These are phyloP conservation scores for Tethya wilhelma DNA, from an alignment of 37 sponge, comb jelly and placozoan species.

Conservation along the genomic window DNA sequence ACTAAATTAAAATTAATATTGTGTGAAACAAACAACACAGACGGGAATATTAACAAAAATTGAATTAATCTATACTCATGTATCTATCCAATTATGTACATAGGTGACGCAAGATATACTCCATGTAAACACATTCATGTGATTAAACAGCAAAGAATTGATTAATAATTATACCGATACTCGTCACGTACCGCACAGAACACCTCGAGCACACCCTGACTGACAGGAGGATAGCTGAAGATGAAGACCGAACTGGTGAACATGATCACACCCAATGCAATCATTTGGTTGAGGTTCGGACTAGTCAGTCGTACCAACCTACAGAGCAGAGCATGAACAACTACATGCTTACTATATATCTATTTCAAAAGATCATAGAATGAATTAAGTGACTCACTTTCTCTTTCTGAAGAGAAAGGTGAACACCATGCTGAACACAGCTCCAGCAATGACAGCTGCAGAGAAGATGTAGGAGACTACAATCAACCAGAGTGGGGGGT, in stretches of 20 bases:
- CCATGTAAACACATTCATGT: no score
- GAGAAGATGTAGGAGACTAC: slow-evolving; percentile 14
- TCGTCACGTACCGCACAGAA: slow-evolving; percentile 47
- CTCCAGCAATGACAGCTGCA: not conserved
- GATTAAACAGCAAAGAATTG: no score
- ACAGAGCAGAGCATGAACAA: not conserved
- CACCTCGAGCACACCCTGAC: not conserved
- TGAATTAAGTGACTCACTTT: slow-evolving; percentile 20
- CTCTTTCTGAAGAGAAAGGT: slow-evolving; percentile 47
- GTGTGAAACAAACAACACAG: no score
- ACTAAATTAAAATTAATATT: no score
- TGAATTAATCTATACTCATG: no score
- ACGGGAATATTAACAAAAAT: no score
- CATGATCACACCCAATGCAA: slow-evolving; percentile 32
- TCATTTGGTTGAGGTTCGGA: slow-evolving; percentile 47
- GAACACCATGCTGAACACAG: slow-evolving; percentile 41
- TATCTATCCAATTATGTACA: no score
- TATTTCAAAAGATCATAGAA: not conserved
- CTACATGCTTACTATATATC: not conserved
- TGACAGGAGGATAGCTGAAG: slow-evolving; percentile 9
- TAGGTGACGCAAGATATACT: no score
- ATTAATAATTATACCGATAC: no score
- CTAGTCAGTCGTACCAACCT: slow-evolving; percentile 49
- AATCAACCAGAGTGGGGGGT: slow-evolving; percentile 9
- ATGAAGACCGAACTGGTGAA: slow-evolving; percentile 26